Conservation (phyloP, 2,113 vertebrate species). For the Heliornis fulica region DNA sequence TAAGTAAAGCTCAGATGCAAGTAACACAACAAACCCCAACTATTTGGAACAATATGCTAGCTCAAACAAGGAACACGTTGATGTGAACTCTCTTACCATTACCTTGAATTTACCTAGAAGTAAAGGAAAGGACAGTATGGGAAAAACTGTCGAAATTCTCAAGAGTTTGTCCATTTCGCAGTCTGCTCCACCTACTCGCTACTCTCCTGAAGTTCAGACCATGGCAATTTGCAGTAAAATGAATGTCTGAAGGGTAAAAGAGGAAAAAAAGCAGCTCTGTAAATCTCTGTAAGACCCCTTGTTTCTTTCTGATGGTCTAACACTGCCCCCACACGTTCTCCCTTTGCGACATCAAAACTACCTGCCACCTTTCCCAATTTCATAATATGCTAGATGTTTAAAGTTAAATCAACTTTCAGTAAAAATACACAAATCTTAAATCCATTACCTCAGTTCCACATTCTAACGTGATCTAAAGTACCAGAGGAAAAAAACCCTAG, state of each 20-base stretch:
- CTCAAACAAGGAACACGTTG: neutral
- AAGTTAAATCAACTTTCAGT: neutral
- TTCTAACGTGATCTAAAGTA: neutral
- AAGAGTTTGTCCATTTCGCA: neutral
- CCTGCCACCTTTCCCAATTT: neutral
- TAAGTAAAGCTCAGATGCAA: slow-evolving; percentile 2
- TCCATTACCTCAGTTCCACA: neutral
- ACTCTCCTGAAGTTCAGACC: neutral
- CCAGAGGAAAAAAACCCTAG: accelerated
- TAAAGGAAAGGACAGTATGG: neutral
- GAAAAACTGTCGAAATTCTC: neutral
- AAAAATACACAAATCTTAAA: neutral
- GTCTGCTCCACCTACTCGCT: slow-evolving; percentile 1
- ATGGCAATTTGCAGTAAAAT: neutral
- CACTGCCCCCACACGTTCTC: neutral
- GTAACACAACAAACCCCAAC: neutral
- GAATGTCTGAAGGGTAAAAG: neutral
- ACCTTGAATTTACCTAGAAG: neutral
- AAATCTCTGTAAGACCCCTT: neutral
- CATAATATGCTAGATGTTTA: neutral
- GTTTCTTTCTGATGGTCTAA: neutral
- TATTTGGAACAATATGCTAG: neutral
- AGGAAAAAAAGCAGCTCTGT: neutral
- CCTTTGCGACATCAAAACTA: neutral
- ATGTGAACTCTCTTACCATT: neutral